These are phyloP conservation scores for Labia minor DNA, from an alignment of 2,888 invertebrate genomes.

Conservation along the genomic window DNA sequence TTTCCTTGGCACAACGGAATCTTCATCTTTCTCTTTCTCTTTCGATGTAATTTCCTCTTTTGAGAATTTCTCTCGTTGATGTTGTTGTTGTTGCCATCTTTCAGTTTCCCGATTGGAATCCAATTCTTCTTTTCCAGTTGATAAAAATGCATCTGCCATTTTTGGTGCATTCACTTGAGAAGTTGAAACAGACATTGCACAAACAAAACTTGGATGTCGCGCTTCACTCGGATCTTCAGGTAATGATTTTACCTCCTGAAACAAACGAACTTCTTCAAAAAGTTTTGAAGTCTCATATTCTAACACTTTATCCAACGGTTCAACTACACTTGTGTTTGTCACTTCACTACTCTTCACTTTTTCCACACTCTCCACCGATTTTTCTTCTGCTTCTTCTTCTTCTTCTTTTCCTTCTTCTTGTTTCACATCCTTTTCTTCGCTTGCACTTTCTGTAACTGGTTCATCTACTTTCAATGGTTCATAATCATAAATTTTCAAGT, in stretches of 20 bases:
- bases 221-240: slow-evolving; percentile 19
- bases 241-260: slow-evolving; percentile 24
- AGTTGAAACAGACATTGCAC: not conserved
- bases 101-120: slow-evolving; percentile 17
- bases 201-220: slow-evolving; percentile 4
- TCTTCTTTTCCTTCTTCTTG: not conserved
- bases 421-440: slow-evolving; percentile 35
- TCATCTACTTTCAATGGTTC: not conserved
- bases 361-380: slow-evolving; percentile 29
- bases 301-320: slow-evolving; percentile 29
- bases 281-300: slow-evolving; percentile 20
- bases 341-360: slow-evolving; percentile 34
- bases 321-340: slow-evolving; percentile 32
- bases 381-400: slow-evolving; percentile 36
- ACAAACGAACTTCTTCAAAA: slow-evolving; percentile 17
- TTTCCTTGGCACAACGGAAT: slow-evolving; percentile 40
- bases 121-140: slow-evolving; percentile 45
- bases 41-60: slow-evolving; percentile 26
- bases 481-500: not conserved
- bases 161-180: slow-evolving; percentile 30
- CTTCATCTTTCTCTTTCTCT: slow-evolving; percentile 37
- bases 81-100: slow-evolving; percentile 21
- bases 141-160: slow-evolving; percentile 48
- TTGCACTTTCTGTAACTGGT: not conserved
- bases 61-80: slow-evolving; percentile 26